Evolutionary conservation across 2,888 invertebrate species (phyloP).

Genomic region (Phoronis australis): DNA sequence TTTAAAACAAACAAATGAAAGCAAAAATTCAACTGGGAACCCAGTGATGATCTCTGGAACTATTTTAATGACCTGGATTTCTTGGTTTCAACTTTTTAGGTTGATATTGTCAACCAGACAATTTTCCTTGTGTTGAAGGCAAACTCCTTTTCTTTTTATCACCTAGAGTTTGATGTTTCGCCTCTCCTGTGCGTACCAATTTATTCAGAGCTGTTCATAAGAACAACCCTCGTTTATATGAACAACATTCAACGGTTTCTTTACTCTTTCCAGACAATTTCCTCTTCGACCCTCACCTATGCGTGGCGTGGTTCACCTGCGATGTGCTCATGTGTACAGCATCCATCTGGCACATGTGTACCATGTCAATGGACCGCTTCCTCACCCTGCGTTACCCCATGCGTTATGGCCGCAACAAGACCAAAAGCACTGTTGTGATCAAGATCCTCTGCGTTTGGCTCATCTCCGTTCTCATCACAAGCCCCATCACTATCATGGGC

Average conservation of each 20-base stretch:
- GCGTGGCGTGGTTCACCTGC: constrained; percentile 64
- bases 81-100: too few relatives aligned
- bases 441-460: constrained; percentile 94
- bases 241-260: constrained; percentile 27
- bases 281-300: constrained; percentile 69
- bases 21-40: too few relatives aligned
- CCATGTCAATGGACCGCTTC: constrained; percentile 64
- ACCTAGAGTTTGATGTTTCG: too few relatives aligned
- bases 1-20: too few relatives aligned
- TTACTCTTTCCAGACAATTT: constrained; percentile 68
- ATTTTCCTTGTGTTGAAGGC: too few relatives aligned
- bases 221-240: constrained; percentile 57
- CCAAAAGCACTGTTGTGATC: constrained; percentile 54
- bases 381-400: constrained; percentile 88
- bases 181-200: too few relatives aligned
- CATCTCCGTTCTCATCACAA: constrained; percentile 62
- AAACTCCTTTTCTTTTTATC: too few relatives aligned
- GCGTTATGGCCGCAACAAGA: constrained; percentile 57
- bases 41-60: too few relatives aligned
- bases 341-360: constrained; percentile 60
- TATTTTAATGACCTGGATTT: too few relatives aligned
- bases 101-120: too few relatives aligned
- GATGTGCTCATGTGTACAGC: constrained; percentile 59
- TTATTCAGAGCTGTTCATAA: too few relatives aligned
- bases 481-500: constrained; percentile 51